Base-by-base conservation (phyloP, 64 coral and sea anemone genomes). In the Stichodactyla mertensii region DNA sequence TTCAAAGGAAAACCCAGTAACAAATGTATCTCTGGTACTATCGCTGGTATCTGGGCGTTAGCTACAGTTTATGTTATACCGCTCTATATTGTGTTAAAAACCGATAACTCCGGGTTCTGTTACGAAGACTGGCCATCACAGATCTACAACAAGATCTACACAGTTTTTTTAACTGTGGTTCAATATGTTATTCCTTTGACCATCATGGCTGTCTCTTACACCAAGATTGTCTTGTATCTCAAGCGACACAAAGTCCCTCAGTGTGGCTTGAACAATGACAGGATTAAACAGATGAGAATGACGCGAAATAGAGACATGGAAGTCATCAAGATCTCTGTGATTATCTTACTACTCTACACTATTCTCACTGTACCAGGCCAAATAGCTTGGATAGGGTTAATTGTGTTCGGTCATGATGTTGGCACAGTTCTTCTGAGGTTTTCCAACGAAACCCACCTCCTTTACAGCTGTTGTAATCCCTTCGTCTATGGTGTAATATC, bases 401-500 rank as follows among this genome's bases (percentile, higher is more conserved):
- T 85, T 51, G 60, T 85, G 7, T 7, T 18, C 12, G 16, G 7
- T 8, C 19, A 85, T 11, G 19, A 56, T 62, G 2, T 85, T 3
- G 7, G 8, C 4, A 0, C 20, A 61, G 56, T 85, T 26, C 3
- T 85, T 54, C 61, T 61, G 5, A 36, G 10, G 54, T 85, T 85
- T 64, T 85, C 57, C 12, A 2, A 51, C 57, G 5, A 58, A 52
- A 1, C 16, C 2, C 16, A n/a, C 4, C 15, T 58, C 12, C 23
- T 64, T 61, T 18, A 85, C 20, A 28, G 22, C 60, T 85, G 83
- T 52, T 85, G 83, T 7, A 85, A 85, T 20, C 83, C 83, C 2
- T 55, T 85, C n/a, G 83, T 85, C 11, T 85, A 85, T 61, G 83
- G 83, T 14, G 8, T 7, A 2, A 8, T 62, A 16, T 57, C 83